These are phyloP conservation scores for Pomacea canaliculata DNA, from an alignment of 2,888 invertebrate genomes.

Conservation along the genomic window DNA sequence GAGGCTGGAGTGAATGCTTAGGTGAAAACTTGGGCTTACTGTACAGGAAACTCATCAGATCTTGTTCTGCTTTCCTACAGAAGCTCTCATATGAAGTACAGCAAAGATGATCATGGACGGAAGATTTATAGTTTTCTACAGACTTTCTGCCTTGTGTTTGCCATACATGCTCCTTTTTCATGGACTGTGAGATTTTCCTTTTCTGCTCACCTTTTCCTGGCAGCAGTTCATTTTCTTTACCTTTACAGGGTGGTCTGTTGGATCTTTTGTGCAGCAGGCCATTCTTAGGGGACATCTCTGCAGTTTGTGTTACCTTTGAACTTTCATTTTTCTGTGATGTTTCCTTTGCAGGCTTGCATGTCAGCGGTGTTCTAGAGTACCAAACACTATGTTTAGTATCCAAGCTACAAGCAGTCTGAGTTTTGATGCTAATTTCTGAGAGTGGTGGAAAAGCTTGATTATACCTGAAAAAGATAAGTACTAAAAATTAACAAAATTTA, in stretches of 20 bases:
- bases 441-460: conserved; percentile 10
- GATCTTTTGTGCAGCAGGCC: background rate
- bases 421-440: background rate
- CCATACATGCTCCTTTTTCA: background rate
- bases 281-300: background rate
- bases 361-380: background rate
- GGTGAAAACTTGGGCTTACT: too few species aligned
- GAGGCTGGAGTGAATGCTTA: too few species aligned
- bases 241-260: background rate
- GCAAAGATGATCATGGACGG: too few species aligned
- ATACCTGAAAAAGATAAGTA: background rate
- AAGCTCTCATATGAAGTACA: too few species aligned
- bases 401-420: background rate
- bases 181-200: conserved; percentile 1
- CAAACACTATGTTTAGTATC: conserved; percentile 4
- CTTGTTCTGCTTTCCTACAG: too few species aligned
- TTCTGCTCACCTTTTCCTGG: background rate
- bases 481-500: too few species aligned
- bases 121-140: too few species aligned
- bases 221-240: background rate
- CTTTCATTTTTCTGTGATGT: background rate
- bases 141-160: too few species aligned
- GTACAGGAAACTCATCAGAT: too few species aligned
- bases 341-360: conserved; percentile 5
- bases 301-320: background rate